Conservation (phyloP, 1,140 invertebrate species). For the Cotesia chilonis region DNA sequence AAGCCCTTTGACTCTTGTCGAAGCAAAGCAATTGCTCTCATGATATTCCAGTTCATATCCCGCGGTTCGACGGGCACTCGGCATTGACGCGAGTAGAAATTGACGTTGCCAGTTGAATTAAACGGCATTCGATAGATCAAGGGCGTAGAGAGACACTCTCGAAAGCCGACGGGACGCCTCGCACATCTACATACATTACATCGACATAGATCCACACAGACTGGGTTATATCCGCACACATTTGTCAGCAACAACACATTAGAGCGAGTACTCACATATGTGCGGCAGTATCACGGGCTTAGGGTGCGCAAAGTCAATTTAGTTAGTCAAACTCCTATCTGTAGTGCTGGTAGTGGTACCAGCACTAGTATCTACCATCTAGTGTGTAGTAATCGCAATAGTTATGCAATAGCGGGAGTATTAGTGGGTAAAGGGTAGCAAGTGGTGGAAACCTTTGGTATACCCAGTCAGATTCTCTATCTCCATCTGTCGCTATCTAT, state of each 20-base stretch:
- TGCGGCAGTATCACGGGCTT: background rate
- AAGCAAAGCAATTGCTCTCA: slow-evolving; percentile 21
- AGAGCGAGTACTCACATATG: background rate
- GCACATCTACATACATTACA: too few species aligned
- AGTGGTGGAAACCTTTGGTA: too few species aligned
- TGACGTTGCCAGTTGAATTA: slow-evolving; percentile 26
- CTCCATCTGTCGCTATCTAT: too few species aligned
- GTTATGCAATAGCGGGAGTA: background rate
- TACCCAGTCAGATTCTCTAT: too few species aligned
- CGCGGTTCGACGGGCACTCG: slow-evolving; percentile 28
- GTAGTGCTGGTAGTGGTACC: background rate
- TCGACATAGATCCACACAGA: background rate
- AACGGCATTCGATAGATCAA: slow-evolving; percentile 25
- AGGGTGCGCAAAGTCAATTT: slow-evolving; percentile 28
- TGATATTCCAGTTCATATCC: slow-evolving; percentile 28
- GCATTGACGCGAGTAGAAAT: slow-evolving; percentile 28
- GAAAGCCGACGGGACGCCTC: slow-evolving; percentile 28
- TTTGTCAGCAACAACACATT: background rate
- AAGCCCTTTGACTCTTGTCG: slow-evolving; percentile 25
- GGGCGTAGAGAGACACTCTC: slow-evolving; percentile 5
- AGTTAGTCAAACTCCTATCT: slow-evolving; percentile 19
- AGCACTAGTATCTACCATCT: background rate
- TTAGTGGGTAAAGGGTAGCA: too few species aligned
- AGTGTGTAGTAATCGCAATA: background rate
- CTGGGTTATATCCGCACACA: background rate